Evolutionary conservation across 2,888 invertebrate genomes (phyloP), one percentile per base, ranked within the genome.

Genomic region (Acronicta aceris): DNA sequence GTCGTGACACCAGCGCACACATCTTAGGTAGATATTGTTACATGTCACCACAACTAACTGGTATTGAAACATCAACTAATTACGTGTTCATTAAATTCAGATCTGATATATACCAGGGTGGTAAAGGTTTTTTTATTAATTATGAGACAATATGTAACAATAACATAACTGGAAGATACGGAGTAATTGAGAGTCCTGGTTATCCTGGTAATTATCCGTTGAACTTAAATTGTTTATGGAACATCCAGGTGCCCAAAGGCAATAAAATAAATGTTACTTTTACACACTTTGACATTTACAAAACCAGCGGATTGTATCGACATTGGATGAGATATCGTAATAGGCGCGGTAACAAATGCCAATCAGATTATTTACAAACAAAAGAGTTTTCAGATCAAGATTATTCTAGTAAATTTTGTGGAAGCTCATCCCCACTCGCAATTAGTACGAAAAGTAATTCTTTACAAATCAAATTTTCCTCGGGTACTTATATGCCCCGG

Each of bases 121-220:
- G 95, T 1, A 95, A 96, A 78, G 99, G 99, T 30, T 99, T 99
- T 84, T 95, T 96, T 58, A 87, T 98, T 0, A 96, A 95, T 76
- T 99, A 98, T 85, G 87, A 91, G 48, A 96, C 97, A 78, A 89
- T 97, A 95, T 98, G 98, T 84, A 94, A 95, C 65, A 96, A 94
- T 58, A 95, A 93, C 53, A 46, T 97, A 33, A 95, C 86, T 17
- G 97, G 97, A 5, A 95, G 95, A 79, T 91, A 95, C 71, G 98
- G 98, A 13, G 95, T 97, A 9, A 97, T 99, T 60, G 98, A 98
- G 88, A 98, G 98, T 79, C 97, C 98, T 0, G 97, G 97, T 83
- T 98, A 96, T 85, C 98, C 98, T 0, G 85, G 95, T 71, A 83
- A 91, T 13, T 96, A 97, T 86, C 96, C 96, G 0, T 86, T 93